phyloP scores from a whole-genome alignment of 2,113 vertebrate genomes.

The Myotis brandtii region DNA sequence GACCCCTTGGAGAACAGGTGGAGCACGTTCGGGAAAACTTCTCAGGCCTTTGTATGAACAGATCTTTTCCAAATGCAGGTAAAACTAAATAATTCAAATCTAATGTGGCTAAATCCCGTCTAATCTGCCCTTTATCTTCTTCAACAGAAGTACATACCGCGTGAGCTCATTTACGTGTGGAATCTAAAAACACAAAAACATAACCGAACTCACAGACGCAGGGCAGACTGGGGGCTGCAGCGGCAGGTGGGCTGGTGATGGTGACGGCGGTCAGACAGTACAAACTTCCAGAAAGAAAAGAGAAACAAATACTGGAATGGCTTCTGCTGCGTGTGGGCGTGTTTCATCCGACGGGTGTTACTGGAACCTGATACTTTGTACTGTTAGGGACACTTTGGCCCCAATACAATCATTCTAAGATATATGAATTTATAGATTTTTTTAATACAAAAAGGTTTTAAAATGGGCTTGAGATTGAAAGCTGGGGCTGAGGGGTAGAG shows the following conservation, averaged over 20 bases:
- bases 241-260: background rate
- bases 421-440: background rate
- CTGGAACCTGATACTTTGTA: background rate
- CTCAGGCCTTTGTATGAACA: background rate
- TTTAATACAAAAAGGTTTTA: background rate
- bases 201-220: background rate
- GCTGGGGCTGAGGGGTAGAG: too few relatives aligned
- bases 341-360: too few relatives aligned
- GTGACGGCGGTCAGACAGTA: background rate
- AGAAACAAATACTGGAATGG: background rate
- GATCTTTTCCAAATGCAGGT: background rate
- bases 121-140: background rate
- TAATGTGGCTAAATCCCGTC: background rate
- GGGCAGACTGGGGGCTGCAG: background rate
- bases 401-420: background rate
- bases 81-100: background rate
- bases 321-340: too few relatives aligned
- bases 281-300: background rate
- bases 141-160: background rate
- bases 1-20: background rate
- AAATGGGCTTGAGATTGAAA: background rate
- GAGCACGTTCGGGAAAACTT: accelerated
- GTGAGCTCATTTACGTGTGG: background rate
- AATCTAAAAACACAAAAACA: too few relatives aligned
- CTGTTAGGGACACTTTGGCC: background rate